phyloP scores from a whole-genome alignment of 2,113 vertebrate species.

The Elephas maximus region DNA sequence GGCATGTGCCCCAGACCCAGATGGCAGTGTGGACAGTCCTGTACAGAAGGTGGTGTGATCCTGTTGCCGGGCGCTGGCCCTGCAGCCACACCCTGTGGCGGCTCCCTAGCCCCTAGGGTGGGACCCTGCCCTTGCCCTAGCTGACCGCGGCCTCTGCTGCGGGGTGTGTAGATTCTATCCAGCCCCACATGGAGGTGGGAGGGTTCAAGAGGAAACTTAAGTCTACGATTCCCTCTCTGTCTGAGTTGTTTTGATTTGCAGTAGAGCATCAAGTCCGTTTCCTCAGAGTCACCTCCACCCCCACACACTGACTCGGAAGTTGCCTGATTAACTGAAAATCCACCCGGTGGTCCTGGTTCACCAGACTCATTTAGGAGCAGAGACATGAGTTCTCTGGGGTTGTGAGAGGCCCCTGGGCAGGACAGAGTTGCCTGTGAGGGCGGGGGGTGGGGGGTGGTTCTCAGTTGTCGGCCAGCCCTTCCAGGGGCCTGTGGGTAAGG shows the following conservation, averaged over 20 bases:
- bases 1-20: background rate
- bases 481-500: background rate
- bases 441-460: background rate
- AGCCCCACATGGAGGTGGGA: background rate
- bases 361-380: background rate
- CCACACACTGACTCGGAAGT: no score
- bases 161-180: background rate
- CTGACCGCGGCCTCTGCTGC: no score
- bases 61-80: background rate
- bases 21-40: background rate
- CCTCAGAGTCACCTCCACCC: accelerated
- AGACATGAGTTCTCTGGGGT: background rate
- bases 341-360: background rate
- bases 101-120: background rate
- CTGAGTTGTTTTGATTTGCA: background rate
- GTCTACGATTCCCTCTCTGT: background rate
- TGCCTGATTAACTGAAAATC: background rate
- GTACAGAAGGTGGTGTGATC: background rate
- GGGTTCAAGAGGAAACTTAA: no score
- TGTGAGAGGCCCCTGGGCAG: background rate
- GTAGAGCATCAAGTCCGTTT: accelerated
- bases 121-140: background rate
- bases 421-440: background rate
- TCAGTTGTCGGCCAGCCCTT: background rate
- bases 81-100: background rate